Conservation (phyloP, 2,113 vertebrate genomes). For the Cottus gobio region DNA sequence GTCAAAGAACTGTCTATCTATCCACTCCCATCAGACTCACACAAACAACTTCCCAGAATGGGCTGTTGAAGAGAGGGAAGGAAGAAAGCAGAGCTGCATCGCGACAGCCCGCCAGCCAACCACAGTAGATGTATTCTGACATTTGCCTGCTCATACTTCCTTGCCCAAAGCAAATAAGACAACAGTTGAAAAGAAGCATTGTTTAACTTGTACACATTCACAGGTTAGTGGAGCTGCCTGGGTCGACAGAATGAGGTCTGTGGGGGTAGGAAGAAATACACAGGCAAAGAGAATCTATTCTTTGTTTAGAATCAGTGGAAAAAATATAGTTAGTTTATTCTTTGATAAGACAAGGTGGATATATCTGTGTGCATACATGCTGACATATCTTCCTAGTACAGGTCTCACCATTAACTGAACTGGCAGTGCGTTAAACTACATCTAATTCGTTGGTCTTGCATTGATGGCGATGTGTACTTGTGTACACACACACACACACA, state of each 20-base stretch:
- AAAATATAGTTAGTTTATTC: constrained; percentile 10
- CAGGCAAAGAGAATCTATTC: constrained; percentile 13
- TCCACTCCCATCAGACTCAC: background rate
- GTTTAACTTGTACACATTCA: constrained; percentile 55
- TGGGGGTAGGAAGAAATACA: constrained; percentile 34
- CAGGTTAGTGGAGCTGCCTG: constrained; percentile 48
- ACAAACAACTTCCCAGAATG: constrained; percentile 2
- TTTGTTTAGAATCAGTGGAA: constrained; percentile 13
- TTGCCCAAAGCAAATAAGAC: constrained; percentile 63
- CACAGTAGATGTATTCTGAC: constrained; percentile 46
- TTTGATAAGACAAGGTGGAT: constrained; percentile 11
- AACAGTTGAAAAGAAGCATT: constrained; percentile 49
- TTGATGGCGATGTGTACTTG: constrained; percentile 22
- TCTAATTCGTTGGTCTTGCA: constrained; percentile 57
- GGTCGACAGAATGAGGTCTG: constrained; percentile 69
- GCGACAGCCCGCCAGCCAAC: constrained; percentile 16
- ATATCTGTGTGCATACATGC: background rate
- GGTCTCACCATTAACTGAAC: constrained; percentile 36
- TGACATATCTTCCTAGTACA: constrained; percentile 16
- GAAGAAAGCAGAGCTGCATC: constrained; percentile 6
- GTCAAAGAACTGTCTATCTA: background rate
- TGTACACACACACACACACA: background rate
- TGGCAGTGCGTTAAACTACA: constrained; percentile 41
- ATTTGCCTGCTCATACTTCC: constrained; percentile 45
- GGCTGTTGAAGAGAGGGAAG: constrained; percentile 4